Base-by-base conservation (phyloP, 2,113 vertebrate species). In the Hoplias malabaricus region DNA sequence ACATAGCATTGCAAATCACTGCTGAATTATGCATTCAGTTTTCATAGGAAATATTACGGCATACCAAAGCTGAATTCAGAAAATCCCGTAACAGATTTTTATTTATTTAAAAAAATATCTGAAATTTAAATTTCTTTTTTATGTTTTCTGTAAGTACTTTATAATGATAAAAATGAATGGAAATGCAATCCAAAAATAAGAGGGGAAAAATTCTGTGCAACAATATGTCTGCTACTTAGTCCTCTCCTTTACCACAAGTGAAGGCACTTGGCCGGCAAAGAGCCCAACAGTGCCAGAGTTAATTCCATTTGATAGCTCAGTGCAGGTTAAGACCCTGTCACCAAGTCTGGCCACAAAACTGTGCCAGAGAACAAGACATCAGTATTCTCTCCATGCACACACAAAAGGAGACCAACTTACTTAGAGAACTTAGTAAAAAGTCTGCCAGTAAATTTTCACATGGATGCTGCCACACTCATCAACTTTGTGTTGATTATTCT, bases 261-360 rank as follows among this genome's bases (percentile, higher is more conserved):
- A 21, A 4, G 16, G 40, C 29, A 31, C 14, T 46, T 77, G 65
- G 25, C 46, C 27, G 6, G 50, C 23, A 68, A 57, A 31, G 31
- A 70, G 75, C 36, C 65, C 21, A 7, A 46, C n/a, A 25, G 11
- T 34, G 34, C 25, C 69, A 54, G 53, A 11, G 53, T 21, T 57
- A 46, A 31, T 31, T 10, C 53, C 38, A 34, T 57, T 42, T 59
- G 36, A 36, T 59, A 21, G 36, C 42, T 77, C n/a, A 46, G 56
- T 69, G 50, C 27, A 69, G 66, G 42, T 71, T 63, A 48, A 70
- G 31, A 61, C 67, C 43, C 23, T 71, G 42, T 16, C 57, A 42
- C 53, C 7, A 53, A 10, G 68, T 36, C 36, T 77, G 74, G 27
- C 50, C 50, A 56, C 29, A n/a, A 46, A 72, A 72, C 31, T 54